Conservation (phyloP, 2,113 vertebrate genomes). For the human region DNA sequence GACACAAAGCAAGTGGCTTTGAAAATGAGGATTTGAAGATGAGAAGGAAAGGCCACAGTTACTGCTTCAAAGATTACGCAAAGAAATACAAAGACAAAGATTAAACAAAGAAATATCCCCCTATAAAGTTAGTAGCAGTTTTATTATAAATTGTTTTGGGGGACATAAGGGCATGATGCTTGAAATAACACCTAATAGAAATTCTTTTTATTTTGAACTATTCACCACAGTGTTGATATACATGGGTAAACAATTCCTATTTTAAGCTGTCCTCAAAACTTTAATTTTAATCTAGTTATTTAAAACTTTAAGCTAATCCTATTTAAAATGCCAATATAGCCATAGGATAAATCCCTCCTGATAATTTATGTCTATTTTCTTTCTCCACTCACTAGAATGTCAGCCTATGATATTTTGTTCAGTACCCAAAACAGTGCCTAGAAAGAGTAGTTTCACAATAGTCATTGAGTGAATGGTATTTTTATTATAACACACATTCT, state of each 20-base stretch:
- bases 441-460: neutral
- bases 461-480: neutral
- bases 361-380: neutral
- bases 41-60: neutral
- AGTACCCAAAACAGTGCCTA: neutral
- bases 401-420: neutral
- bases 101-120: neutral
- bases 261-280: neutral
- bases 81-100: neutral
- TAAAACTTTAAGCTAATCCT: neutral
- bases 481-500: neutral
- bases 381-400: neutral
- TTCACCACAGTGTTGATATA: neutral
- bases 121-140: neutral
- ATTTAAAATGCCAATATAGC: neutral
- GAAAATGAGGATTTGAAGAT: neutral
- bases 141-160: constrained; percentile 45
- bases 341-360: neutral
- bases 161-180: neutral
- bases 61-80: constrained; percentile 40
- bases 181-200: neutral
- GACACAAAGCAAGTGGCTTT: neutral
- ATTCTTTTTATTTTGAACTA: neutral
- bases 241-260: neutral
- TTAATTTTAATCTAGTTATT: neutral